Evolutionary conservation across 1,140 invertebrate species (phyloP), one percentile per base, ranked within the genome.

Genomic region (Procambarus virginalis): DNA sequence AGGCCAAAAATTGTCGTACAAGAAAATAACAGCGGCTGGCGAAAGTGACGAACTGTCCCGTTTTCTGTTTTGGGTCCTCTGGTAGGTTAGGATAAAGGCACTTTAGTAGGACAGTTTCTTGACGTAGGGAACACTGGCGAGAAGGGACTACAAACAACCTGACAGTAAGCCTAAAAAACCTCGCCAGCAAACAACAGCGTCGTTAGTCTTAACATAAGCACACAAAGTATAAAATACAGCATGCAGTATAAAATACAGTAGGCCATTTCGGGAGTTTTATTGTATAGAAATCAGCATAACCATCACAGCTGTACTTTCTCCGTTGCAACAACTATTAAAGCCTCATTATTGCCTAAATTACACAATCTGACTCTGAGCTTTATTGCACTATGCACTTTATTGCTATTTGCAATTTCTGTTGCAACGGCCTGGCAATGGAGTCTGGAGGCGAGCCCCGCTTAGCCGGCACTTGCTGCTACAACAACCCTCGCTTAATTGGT

Each of bases 161-260:
- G 14, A 46, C n/a, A n/a, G n/a, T n/a, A n/a, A n/a, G 20, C 3
- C 68, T 84, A 48, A 84, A 84, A 84, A 84, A 84, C 2, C 49
- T 75, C 46, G 17, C 46, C 49, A 84, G 82, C 79, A 89, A 82
- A 89, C 86, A 89, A 89, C 86, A 83, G 58, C 80, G 20, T 80
- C 80, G 82, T 89, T 83, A 89, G 68, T 83, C 82, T 77, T 89
- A 89, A 80, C 79, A 89, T 89, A 89, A 89, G 83, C 79, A 89
- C 86, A 89, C 77, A 89, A 89, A 88, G 34, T 89, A 83, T 82
- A 89, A 89, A 89, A 89, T 89, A 89, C 86, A 83, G 68, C 80
- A 77, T 76, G 51, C 86, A 34, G 8, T 89, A 83, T 82, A 89
- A 89, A 89, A 89, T 89, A 89, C 86, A 83, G 80, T 70, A 77